Evolutionary conservation across 2,113 vertebrate genomes (phyloP).

Genomic region (Eonycteris spelaea): DNA sequence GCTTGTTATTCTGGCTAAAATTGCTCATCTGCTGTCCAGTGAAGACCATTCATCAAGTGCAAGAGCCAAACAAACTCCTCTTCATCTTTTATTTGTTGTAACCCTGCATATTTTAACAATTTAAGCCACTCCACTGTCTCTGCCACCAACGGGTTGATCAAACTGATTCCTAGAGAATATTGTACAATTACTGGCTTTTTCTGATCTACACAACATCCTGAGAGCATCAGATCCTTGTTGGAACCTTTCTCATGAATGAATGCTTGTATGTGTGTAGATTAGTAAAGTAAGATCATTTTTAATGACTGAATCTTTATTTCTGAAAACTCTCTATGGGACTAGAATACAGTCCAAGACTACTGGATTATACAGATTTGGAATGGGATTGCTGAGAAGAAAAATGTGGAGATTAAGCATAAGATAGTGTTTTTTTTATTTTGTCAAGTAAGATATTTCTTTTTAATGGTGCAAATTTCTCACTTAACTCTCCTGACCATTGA

Average conservation of each 20-base stretch:
- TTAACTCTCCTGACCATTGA: background rate
- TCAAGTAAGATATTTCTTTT: background rate
- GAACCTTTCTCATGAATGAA: background rate
- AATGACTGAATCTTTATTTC: background rate
- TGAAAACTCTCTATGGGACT: background rate
- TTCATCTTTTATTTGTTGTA: background rate
- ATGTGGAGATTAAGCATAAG: background rate
- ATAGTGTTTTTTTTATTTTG: background rate
- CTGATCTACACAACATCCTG: background rate
- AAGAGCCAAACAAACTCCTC: background rate
- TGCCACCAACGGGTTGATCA: background rate
- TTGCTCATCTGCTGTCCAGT: background rate
- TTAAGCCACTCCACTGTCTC: background rate
- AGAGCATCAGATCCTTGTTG: background rate
- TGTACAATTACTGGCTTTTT: background rate
- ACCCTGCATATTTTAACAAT: background rate
- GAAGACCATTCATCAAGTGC: background rate
- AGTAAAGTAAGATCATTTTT: background rate
- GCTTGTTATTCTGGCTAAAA: background rate
- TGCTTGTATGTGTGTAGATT: background rate
- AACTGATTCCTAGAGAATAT: background rate
- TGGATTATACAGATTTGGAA: background rate
- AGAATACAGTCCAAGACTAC: background rate
- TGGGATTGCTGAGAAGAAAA: background rate
- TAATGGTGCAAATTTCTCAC: background rate